A percentile compares a stretch with the other conserved stretches of the same genome.
Conservation (phyloP, 2,888 invertebrate genomes). For the Macrosoma leucophasiata region DNA sequence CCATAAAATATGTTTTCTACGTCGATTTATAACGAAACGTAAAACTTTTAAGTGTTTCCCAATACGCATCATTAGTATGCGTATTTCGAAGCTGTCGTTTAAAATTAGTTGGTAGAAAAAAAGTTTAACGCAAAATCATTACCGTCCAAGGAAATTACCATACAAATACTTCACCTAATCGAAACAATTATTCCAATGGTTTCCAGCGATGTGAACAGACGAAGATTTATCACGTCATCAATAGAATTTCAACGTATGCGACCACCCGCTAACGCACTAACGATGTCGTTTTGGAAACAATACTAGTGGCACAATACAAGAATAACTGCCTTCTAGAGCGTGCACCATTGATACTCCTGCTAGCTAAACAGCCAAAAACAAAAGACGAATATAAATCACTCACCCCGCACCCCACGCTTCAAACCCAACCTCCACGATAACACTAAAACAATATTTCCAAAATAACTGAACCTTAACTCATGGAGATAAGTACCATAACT, state of each 20-base stretch:
- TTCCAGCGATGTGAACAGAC: slow-evolving; percentile 42
- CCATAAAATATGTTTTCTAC: no score
- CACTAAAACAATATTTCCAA: no score
- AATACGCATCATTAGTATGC: no score
- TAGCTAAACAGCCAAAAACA: slow-evolving; percentile 71
- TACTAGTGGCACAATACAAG: slow-evolving; percentile 67
- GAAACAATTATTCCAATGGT: slow-evolving; percentile 51
- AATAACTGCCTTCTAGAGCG: slow-evolving; percentile 67
- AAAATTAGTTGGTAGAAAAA: no score
- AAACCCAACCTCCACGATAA: no score
- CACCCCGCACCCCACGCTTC: slow-evolving; percentile 48
- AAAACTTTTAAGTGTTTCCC: no score
- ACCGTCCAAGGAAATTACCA: slow-evolving; percentile 6
- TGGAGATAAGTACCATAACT: slow-evolving; percentile 25
- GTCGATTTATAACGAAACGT: no score
- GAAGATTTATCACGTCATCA: slow-evolving; percentile 63
- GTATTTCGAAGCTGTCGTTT: no score
- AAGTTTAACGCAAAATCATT: neutral
- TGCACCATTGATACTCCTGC: slow-evolving; percentile 58
- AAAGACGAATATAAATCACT: slow-evolving; percentile 71
- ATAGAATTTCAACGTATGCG: slow-evolving; percentile 67
- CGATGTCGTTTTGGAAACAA: slow-evolving; percentile 69
- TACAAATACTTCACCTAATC: slow-evolving; percentile 28
- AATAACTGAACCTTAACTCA: slow-evolving; percentile 30
- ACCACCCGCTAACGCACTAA: slow-evolving; percentile 72